phyloP scores from a whole-genome alignment of 2,113 vertebrate genomes.

The Octodon degus region DNA sequence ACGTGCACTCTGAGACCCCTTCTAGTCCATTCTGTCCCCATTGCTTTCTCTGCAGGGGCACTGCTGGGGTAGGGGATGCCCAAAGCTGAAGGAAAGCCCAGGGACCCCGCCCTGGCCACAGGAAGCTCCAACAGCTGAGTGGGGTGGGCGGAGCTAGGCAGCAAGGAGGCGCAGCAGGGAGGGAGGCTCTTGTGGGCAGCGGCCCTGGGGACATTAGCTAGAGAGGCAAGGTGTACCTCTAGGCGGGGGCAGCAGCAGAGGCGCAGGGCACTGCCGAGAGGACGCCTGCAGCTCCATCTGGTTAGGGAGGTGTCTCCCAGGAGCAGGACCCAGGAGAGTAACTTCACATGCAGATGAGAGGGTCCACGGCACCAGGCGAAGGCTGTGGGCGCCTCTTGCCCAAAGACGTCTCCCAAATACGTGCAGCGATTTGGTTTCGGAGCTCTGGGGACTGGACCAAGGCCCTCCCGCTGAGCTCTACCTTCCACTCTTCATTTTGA shows the following conservation, averaged over 20 bases:
- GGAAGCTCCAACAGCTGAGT: neutral
- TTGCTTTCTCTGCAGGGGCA: neutral
- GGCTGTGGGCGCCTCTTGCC: neutral
- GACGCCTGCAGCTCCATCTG: neutral
- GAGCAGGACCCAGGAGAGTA: neutral
- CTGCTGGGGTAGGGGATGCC: neutral
- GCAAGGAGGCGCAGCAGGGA: neutral
- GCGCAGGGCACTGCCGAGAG: accelerated
- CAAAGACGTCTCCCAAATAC: neutral
- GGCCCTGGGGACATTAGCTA: neutral
- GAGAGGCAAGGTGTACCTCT: neutral
- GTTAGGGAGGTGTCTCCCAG: neutral
- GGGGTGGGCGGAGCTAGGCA: neutral
- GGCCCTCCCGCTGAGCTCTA: neutral
- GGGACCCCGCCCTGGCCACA: neutral
- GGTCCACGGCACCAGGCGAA: neutral
- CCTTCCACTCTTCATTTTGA: neutral
- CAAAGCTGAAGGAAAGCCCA: neutral
- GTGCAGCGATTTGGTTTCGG: neutral
- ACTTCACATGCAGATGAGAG: neutral
- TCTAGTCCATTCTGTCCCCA: neutral
- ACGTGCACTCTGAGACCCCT: neutral
- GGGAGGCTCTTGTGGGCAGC: neutral
- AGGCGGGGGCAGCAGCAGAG: neutral
- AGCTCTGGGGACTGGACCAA: neutral